Base-by-base conservation (phyloP, 1,140 invertebrate genomes). In the Colletes gigas region DNA sequence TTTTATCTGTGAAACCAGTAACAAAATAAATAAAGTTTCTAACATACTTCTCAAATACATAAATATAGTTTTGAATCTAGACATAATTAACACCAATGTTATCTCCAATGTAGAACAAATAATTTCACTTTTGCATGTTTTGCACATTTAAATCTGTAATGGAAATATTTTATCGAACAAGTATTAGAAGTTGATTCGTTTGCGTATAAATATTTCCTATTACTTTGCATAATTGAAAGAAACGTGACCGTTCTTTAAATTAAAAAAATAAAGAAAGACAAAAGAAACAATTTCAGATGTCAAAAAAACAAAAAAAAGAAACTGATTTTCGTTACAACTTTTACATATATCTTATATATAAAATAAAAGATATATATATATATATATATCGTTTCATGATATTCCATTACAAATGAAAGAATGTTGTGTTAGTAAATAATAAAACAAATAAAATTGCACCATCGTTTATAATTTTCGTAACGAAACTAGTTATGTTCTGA, bases 391-490 rank as follows among this genome's bases (percentile, higher is more conserved):
- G 3, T 47, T 59, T 62, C 12, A 52, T 70, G 30, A 15, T 71
- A 39, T 71, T 66, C 41, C 21, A 59, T 68, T 74, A 62, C 19
- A 77, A 63, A 81, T n/a, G 12, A 54, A 63, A 63, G 30, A 57
- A 62, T 70, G 3, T 54, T 67, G 30, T 41, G 47, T 57, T 19
- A 5, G 30, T 69, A 68, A 47, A 71, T 59, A 78, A 54, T 67
- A 66, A 80, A 81, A 81, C 63, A 81, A 81, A 76, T 70, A 74
- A 81, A 81, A 90, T 91, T 91, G 90, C 90, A 91, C 90, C 79
- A 83, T 88, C 78, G 83, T 89, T 68, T 79, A 69, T 78, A 75
- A 57, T 66, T 87, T 75, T 82, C 8, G 52, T 74, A 84, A 88
- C 30, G 81, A 88, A 87, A 83, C 81, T 87, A 88, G 85, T 68